Evolutionary conservation across 2,797 vertebrate genomes (phyloP).

Genomic region (Smutsia temminckii): DNA sequence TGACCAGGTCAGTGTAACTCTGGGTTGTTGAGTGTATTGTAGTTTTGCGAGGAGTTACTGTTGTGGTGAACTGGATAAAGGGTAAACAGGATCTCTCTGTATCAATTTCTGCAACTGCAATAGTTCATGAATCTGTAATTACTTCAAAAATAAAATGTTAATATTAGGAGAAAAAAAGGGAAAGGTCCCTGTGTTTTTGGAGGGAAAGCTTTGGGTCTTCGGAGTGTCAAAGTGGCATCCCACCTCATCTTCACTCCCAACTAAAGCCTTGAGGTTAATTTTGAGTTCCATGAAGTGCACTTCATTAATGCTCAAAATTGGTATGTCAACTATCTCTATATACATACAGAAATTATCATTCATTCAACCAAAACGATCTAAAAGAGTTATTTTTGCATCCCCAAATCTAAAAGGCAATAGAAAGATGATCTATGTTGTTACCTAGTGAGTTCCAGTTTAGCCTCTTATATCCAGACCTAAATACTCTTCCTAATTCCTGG

Average conservation of each 20-base stretch:
- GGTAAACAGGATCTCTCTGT: background rate
- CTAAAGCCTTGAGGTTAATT: background rate
- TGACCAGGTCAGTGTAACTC: accelerated
- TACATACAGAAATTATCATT: background rate
- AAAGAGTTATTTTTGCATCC: background rate
- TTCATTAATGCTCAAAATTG: background rate
- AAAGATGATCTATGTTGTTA: constrained; percentile 73
- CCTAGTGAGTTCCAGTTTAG: constrained; percentile 94
- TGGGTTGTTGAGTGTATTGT: background rate
- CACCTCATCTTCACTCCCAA: accelerated
- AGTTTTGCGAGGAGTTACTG: background rate
- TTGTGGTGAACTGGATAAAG: background rate
- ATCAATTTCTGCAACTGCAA: background rate
- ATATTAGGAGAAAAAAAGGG: background rate
- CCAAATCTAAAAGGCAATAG: background rate
- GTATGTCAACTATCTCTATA: background rate
- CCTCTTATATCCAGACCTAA: constrained; percentile 88
- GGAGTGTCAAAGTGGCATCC: background rate
- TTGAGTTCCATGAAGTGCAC: background rate
- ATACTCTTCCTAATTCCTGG: constrained; percentile 84
- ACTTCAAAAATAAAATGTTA: background rate
- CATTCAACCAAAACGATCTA: background rate
- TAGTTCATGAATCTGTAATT: background rate
- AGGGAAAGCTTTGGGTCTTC: background rate
- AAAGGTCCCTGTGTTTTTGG: background rate